Conservation (phyloP, 2,797 vertebrate genomes). For the Setipinna tenuifilis region DNA sequence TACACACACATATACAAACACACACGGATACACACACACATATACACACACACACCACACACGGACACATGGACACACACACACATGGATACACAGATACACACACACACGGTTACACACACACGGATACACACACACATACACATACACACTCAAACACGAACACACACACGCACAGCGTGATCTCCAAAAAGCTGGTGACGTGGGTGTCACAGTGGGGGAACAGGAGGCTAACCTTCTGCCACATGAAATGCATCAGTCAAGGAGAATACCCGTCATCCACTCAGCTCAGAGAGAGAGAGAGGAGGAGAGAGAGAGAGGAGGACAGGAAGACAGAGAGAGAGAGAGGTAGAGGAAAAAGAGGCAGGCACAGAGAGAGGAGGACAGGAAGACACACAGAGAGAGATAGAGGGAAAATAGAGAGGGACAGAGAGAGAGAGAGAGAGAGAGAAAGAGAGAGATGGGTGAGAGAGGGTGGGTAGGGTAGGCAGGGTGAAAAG, state of each 20-base stretch:
- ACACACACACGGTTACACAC: too few species aligned
- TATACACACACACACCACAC: not conserved
- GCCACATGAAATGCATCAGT: conserved; percentile 31
- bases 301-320: not conserved
- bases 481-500: not conserved
- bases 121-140: too few species aligned
- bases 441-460: not conserved
- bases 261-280: conserved; percentile 29
- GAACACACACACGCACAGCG: not conserved
- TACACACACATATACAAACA: not conserved
- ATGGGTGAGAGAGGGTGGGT: not conserved
- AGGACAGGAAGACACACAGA: not conserved
- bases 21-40: too few species aligned
- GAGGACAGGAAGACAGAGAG: not conserved
- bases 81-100: too few species aligned
- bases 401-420: too few species aligned
- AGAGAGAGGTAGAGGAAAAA: too few species aligned
- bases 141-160: not conserved
- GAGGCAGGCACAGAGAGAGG: too few species aligned
- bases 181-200: not conserved
- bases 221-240: conserved; percentile 19
- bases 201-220: not conserved
- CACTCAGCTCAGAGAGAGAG: not conserved
- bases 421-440: not conserved
- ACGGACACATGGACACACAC: not conserved